Evolutionary conservation across 2,113 vertebrate genomes (phyloP).

Genomic region (Plecotus auritus): DNA sequence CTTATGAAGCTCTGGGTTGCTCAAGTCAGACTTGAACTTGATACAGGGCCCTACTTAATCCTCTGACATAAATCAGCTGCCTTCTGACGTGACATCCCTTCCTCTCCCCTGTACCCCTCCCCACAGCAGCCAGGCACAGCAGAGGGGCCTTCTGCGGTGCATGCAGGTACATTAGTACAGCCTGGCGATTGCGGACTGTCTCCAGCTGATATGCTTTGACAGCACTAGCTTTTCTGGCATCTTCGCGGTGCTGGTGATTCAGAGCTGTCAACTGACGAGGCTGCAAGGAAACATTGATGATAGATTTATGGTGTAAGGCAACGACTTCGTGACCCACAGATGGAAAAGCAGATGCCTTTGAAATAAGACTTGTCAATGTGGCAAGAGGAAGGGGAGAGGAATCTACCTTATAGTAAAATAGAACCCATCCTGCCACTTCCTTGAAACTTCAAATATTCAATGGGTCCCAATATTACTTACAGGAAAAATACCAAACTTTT

Average conservation of each 20-base stretch:
- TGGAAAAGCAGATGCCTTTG: slow-evolving; percentile 69
- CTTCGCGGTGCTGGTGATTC: slow-evolving; percentile 72
- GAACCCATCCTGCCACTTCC: not conserved
- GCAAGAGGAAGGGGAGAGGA: not conserved
- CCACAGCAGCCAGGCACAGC: not conserved
- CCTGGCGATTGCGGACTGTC: not conserved
- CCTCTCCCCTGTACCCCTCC: slow-evolving; percentile 1
- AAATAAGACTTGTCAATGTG: slow-evolving; percentile 68
- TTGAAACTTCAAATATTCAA: not conserved
- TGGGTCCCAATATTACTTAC: not conserved
- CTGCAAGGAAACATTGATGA: slow-evolving; percentile 71
- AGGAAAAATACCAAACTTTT: not conserved
- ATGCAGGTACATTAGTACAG: slow-evolving; percentile 56
- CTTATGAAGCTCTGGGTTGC: slow-evolving; percentile 53
- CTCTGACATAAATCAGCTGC: slow-evolving; percentile 66
- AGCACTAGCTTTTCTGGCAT: slow-evolving; percentile 72
- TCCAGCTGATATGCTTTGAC: slow-evolving; percentile 59
- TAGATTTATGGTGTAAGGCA: slow-evolving; percentile 75
- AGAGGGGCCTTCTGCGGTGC: slow-evolving; percentile 1
- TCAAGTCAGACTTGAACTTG: slow-evolving; percentile 41
- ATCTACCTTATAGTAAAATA: not conserved
- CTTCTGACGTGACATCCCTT: slow-evolving; percentile 54
- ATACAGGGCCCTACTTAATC: slow-evolving; percentile 61
- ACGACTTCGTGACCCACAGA: slow-evolving; percentile 74
- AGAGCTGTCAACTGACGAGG: slow-evolving; percentile 77